These are phyloP conservation scores for Paracanthobrama guichenoti DNA, from an alignment of 2,113 vertebrate species.

Conservation along the genomic window DNA sequence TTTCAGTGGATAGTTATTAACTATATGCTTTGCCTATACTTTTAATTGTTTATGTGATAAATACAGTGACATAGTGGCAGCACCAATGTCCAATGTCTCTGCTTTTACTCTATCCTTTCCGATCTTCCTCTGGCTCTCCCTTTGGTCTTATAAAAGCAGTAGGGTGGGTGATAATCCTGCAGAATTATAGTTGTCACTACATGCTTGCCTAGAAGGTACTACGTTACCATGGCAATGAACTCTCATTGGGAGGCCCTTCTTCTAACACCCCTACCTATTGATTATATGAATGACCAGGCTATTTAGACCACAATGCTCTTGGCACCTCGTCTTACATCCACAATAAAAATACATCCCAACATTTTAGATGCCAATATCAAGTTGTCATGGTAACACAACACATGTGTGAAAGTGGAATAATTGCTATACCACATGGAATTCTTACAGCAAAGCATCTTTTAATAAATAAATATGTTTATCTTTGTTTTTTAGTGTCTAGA, in stretches of 20 bases:
- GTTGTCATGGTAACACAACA: neutral
- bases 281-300: constrained; percentile 55
- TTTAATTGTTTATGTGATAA: neutral
- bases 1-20: too few relatives aligned
- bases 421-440: neutral
- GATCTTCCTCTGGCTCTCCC: neutral
- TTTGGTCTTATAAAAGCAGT: constrained; percentile 51
- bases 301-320: constrained; percentile 32
- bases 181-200: constrained; percentile 55
- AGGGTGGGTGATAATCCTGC: constrained; percentile 55
- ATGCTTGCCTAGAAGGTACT: constrained; percentile 46
- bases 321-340: neutral
- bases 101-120: neutral
- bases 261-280: constrained; percentile 55
- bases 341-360: neutral
- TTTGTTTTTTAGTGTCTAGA: neutral
- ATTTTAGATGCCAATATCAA: constrained; percentile 16
- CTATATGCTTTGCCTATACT: neutral
- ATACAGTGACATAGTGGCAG: neutral
- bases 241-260: constrained; percentile 51
- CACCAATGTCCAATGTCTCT: neutral
- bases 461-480: neutral
- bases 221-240: constrained; percentile 62
- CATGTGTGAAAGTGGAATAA: neutral
- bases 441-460: neutral